phyloP scores from a whole-genome alignment of 1,140 invertebrate genomes.

The Zophobas atratus region DNA sequence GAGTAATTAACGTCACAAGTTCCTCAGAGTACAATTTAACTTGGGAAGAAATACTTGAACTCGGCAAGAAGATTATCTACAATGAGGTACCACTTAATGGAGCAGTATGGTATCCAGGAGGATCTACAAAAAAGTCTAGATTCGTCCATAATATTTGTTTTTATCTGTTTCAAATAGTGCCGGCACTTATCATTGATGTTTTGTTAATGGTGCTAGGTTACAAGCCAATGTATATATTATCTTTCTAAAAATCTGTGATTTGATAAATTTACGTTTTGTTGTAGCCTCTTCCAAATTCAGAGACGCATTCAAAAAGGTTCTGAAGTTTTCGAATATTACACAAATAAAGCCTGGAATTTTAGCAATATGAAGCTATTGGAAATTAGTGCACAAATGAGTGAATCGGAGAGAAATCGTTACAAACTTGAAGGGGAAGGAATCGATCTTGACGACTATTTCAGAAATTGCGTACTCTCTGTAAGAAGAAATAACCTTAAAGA shows the following conservation, averaged over 20 bases:
- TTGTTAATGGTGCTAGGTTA: constrained; percentile 69
- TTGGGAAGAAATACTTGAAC: constrained; percentile 73
- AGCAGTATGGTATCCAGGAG: constrained; percentile 71
- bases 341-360: constrained; percentile 69
- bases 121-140: constrained; percentile 71
- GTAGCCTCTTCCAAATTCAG: constrained; percentile 57
- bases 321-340: constrained; percentile 69
- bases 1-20: constrained; percentile 77
- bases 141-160: constrained; percentile 71
- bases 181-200: constrained; percentile 72
- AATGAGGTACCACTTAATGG: constrained; percentile 67
- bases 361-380: constrained; percentile 64
- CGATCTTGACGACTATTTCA: constrained; percentile 66
- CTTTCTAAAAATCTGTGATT: not conserved
- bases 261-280: constrained; percentile 41
- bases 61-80: constrained; percentile 71
- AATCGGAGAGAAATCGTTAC: constrained; percentile 64
- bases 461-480: constrained; percentile 64
- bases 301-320: constrained; percentile 67
- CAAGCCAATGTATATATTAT: constrained; percentile 70
- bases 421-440: constrained; percentile 66
- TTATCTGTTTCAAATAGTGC: constrained; percentile 72
- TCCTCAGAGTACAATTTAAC: constrained; percentile 84
- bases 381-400: constrained; percentile 63
- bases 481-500: constrained; percentile 73